Conservation (phyloP, 1,140 invertebrate species). For the Drosophila obscura region DNA sequence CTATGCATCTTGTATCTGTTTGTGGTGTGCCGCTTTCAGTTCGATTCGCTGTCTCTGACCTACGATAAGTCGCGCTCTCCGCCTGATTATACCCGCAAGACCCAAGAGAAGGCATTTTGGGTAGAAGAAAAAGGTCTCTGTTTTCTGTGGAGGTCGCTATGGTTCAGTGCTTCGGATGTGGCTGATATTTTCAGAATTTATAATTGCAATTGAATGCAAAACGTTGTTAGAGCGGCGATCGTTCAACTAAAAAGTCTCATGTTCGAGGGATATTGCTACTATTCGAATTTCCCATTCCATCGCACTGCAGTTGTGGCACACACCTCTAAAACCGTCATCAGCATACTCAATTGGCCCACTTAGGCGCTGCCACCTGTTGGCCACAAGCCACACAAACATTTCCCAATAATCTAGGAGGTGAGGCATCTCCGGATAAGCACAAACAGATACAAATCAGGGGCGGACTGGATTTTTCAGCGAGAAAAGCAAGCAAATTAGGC, state of each 20-base stretch:
- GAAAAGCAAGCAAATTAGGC: conserved; percentile 15
- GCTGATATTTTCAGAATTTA: conserved; percentile 8
- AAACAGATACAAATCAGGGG: conserved; percentile 52
- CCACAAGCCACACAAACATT: conserved; percentile 23
- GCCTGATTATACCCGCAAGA: conserved; percentile 62
- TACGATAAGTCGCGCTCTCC: conserved; percentile 65
- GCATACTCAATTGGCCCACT: conserved; percentile 30
- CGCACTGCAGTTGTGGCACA: background rate
- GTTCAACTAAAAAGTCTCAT: background rate
- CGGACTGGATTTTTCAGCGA: conserved; percentile 32
- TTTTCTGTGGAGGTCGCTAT: conserved; percentile 44
- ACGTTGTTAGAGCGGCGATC: background rate
- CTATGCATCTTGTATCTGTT: conserved; percentile 2
- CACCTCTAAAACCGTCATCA: conserved; percentile 9
- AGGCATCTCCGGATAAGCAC: conserved; percentile 18
- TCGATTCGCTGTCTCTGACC: conserved; percentile 67
- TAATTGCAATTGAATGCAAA: conserved; percentile 16
- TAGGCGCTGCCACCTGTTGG: conserved; percentile 37
- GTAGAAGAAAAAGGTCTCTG: conserved; percentile 30
- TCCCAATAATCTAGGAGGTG: conserved; percentile 33
- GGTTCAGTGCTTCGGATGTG: conserved; percentile 3
- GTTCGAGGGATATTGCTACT: background rate
- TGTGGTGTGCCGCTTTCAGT: conserved; percentile 39
- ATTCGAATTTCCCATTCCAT: conserved; percentile 12
- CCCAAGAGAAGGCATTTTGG: conserved; percentile 35